phyloP scores from a whole-genome alignment of 2,797 vertebrate species.

The Artibeus jamaicensis region DNA sequence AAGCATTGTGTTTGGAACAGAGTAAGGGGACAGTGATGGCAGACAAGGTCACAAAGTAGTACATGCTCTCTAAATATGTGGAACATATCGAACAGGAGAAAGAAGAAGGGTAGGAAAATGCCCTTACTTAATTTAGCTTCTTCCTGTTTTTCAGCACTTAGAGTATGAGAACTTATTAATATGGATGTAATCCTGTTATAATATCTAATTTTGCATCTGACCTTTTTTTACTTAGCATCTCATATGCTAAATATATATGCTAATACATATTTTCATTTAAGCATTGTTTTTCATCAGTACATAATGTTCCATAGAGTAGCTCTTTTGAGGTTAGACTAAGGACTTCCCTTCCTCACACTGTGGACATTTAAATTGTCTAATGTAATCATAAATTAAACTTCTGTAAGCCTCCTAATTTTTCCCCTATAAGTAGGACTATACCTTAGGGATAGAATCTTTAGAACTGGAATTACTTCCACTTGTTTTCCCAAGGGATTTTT shows the following conservation, averaged over 20 bases:
- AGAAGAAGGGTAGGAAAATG: background rate
- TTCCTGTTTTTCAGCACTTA: background rate
- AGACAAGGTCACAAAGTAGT: background rate
- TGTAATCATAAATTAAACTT: conserved; percentile 30
- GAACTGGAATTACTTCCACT: conserved; percentile 2
- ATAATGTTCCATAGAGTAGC: background rate
- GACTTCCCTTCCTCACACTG: background rate
- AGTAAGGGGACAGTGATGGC: background rate
- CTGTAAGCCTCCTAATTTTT: background rate
- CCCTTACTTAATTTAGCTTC: background rate
- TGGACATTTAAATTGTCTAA: background rate
- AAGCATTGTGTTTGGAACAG: background rate
- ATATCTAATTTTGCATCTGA: background rate
- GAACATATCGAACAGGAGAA: background rate
- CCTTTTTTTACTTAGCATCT: background rate
- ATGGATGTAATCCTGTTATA: background rate
- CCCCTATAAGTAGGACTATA: background rate
- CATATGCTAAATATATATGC: background rate
- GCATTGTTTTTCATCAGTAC: background rate
- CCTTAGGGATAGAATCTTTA: background rate
- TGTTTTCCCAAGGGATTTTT: background rate
- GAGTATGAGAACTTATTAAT: conserved; percentile 20
- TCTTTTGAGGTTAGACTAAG: background rate
- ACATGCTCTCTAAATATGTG: background rate
- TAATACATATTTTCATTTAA: background rate